Conservation (phyloP, 2,888 invertebrate genomes). For the Caenorhabditis sp. region DNA sequence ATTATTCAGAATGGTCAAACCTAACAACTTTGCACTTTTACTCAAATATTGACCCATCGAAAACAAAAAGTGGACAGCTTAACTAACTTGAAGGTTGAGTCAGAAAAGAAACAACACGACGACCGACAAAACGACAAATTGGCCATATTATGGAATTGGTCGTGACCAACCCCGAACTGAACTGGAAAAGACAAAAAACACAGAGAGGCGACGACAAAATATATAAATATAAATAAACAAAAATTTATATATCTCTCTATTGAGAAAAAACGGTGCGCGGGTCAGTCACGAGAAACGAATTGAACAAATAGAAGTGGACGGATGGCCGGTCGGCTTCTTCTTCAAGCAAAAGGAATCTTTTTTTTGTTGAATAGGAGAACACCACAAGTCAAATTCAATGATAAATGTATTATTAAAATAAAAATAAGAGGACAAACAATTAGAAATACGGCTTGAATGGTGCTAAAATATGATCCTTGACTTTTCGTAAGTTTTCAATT, state of each 20-base stretch:
- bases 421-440: neutral
- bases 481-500: slow-evolving; percentile 53
- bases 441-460: slow-evolving; percentile 38
- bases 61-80: neutral
- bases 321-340: neutral
- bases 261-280: neutral
- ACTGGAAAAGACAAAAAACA: neutral
- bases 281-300: neutral
- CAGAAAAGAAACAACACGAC: neutral
- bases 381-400: neutral
- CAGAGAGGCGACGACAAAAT: neutral
- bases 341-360: neutral
- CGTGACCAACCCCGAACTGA: neutral
- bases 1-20: neutral
- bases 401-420: neutral
- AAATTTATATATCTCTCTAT: neutral
- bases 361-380: slow-evolving; percentile 1
- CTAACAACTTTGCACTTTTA: neutral
- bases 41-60: neutral
- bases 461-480: slow-evolving; percentile 28
- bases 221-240: slow-evolving; percentile 1
- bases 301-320: neutral
- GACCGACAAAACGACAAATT: neutral
- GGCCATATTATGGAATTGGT: too few relatives aligned
- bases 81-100: neutral